phyloP scores from a whole-genome alignment of 1,140 invertebrate genomes.

The Lasaia peninsularis region DNA sequence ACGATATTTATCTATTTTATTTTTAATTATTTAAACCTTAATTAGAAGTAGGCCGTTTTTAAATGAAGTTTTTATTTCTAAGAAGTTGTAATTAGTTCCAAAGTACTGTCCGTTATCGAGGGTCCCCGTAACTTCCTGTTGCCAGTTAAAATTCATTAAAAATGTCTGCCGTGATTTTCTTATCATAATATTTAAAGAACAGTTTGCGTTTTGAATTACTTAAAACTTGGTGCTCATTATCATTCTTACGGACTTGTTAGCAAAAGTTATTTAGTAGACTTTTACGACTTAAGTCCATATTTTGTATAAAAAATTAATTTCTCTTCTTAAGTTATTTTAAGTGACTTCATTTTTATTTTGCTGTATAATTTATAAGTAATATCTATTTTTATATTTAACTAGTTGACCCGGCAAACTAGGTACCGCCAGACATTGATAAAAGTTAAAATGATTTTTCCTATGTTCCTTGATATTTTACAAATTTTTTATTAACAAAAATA shows the following conservation, averaged over 20 bases:
- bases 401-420: too few species aligned
- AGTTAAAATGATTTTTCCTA: too few species aligned
- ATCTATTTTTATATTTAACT: too few species aligned
- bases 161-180: slow-evolving; percentile 35
- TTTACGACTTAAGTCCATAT: slow-evolving; percentile 1
- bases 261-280: slow-evolving; percentile 13
- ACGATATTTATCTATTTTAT: neutral
- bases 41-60: neutral
- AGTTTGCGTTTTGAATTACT: slow-evolving; percentile 49
- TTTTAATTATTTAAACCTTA: neutral
- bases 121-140: slow-evolving; percentile 3
- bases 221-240: slow-evolving; percentile 56
- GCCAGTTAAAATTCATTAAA: slow-evolving; percentile 31
- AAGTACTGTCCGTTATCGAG: neutral
- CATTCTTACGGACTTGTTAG: slow-evolving; percentile 17
- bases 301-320: neutral
- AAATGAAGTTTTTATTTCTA: slow-evolving; percentile 1
- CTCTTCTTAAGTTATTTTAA: neutral
- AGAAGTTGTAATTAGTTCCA: slow-evolving; percentile 5
- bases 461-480: too few species aligned
- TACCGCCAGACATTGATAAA: too few species aligned
- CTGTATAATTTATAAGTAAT: too few species aligned
- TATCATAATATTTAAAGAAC: slow-evolving; percentile 52
- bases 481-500: too few species aligned
- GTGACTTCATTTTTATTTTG: too few species aligned